A percentile compares a stretch with the other conserved stretches of the same genome.
Evolutionary conservation across 1,140 invertebrate genomes (phyloP).

Genomic region (Drosophila nigromelanica): DNA sequence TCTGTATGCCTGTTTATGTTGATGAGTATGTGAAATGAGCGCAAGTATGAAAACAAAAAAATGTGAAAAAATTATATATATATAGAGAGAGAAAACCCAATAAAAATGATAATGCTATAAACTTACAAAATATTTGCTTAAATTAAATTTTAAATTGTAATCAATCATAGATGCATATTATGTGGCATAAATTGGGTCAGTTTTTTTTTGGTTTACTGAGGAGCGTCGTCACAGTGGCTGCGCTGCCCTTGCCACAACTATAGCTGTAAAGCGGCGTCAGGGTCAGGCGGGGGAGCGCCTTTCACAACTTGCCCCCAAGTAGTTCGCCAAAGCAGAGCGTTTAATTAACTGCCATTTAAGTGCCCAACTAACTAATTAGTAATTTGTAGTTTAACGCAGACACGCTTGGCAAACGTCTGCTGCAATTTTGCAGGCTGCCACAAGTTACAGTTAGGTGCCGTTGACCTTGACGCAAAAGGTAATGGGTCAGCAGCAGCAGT

Average conservation of each 20-base stretch:
- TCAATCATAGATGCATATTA: background rate
- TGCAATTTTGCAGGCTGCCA: slow-evolving; percentile 10
- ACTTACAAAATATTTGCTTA: slow-evolving; percentile 1
- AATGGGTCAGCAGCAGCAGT: slow-evolving; percentile 49
- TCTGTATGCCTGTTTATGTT: slow-evolving; percentile 71
- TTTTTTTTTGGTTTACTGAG: background rate
- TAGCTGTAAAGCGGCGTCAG: slow-evolving; percentile 30
- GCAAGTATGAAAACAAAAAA: slow-evolving; percentile 61
- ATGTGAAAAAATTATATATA: slow-evolving; percentile 54
- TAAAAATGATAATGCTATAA: slow-evolving; percentile 75
- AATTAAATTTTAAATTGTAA: background rate
- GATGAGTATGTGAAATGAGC: slow-evolving; percentile 27
- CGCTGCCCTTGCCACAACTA: slow-evolving; percentile 50
- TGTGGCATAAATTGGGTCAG: slow-evolving; percentile 49
- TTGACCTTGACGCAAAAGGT: slow-evolving; percentile 71
- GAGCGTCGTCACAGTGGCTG: slow-evolving; percentile 55
- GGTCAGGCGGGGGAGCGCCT: slow-evolving; percentile 58
- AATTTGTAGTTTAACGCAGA: slow-evolving; percentile 74
- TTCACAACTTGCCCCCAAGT: slow-evolving; percentile 49
- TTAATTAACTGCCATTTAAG: slow-evolving; percentile 48
- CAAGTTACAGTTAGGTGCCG: slow-evolving; percentile 68
- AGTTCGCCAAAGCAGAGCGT: slow-evolving; percentile 4
- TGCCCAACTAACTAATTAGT: slow-evolving; percentile 67
- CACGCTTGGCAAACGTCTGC: slow-evolving; percentile 59
- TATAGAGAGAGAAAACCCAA: slow-evolving; percentile 58